Evolutionary conservation across 2,797 vertebrate species (phyloP), one percentile per base, ranked within the genome.

Genomic region (Acipenser ruthenus): DNA sequence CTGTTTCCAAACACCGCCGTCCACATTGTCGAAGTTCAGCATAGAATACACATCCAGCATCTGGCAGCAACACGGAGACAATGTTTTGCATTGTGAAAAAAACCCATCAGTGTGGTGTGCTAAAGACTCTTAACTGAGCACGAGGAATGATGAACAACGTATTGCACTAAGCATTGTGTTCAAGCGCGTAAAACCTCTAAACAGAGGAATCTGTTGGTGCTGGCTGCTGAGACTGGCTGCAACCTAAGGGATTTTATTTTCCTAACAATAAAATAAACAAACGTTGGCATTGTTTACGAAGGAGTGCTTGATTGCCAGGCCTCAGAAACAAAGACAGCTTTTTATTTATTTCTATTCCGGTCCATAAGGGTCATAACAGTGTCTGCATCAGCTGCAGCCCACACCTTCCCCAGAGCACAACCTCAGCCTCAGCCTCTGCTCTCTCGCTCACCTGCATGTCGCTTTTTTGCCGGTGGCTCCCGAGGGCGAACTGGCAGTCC

Each of bases 1-100:
- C 77, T 99, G 97, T 77, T 95, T 96, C 97, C 97, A 99, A 23
- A 96, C 97, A 0, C 97, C 97, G 0, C 97, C 97, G 0, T 99
- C 97, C 70, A 93, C 84, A 59, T 99, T 98, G 85, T 99, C 95
- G 65, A 96, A 99, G 0, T 92, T 94, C 74, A 99, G 82, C 69
- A 94, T 77, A 18, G 94, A 93, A 7, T 94, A 94, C 37, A 99
- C 86, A 0, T 93, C 86, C 77, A 97, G 79, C 96, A 96, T 98
- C 97, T 99, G 82, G 2, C 6, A 0, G 56, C 63, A 1, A 55
- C n/a, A 72, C 6, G 15, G 23, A 47, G 48, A 49, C 37, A 11
- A 65, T 37, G 37, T 37, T 37, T 37, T 37, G 37, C 37, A 37
- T 37, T 37, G 23, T 37, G 23, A 37, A 37, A 4, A 37, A 18